Conservation (phyloP, 2,797 vertebrate genomes). For the Artibeus lituratus region DNA sequence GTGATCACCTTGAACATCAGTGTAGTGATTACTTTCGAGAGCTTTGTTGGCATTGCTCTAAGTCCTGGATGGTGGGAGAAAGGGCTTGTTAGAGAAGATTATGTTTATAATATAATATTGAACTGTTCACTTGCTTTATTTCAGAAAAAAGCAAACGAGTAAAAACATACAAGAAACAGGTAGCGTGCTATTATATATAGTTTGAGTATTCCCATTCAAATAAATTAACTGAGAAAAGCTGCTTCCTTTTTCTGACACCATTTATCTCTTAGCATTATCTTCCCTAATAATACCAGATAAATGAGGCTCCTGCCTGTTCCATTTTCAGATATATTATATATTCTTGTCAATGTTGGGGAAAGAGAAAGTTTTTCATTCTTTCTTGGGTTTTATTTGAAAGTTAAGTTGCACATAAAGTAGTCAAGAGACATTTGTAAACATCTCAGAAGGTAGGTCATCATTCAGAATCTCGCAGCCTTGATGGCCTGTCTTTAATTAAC, state of each 20-base stretch:
- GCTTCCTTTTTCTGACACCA: background rate
- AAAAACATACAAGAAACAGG: background rate
- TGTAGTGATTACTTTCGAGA: background rate
- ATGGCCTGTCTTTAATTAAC: slow-evolving; percentile 68
- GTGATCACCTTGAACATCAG: background rate
- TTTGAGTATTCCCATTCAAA: background rate
- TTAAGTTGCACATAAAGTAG: slow-evolving; percentile 48
- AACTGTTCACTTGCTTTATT: background rate
- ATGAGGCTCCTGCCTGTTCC: background rate
- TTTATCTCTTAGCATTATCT: background rate
- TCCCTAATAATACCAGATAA: slow-evolving; percentile 25
- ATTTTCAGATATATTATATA: slow-evolving; percentile 22
- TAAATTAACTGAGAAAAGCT: background rate
- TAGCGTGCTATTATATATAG: background rate
- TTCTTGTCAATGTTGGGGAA: background rate
- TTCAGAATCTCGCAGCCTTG: slow-evolving; percentile 55
- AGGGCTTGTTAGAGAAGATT: background rate
- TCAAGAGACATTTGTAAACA: slow-evolving; percentile 54
- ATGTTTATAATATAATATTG: background rate
- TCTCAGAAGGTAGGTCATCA: slow-evolving; percentile 62
- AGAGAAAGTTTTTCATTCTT: slow-evolving; percentile 15
- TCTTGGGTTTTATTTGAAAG: slow-evolving; percentile 55
- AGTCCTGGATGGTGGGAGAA: background rate
- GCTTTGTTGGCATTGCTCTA: background rate
- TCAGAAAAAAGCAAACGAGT: background rate